Conservation (phyloP, 2,797 vertebrate species). For the Thripadectes ignobilis region DNA sequence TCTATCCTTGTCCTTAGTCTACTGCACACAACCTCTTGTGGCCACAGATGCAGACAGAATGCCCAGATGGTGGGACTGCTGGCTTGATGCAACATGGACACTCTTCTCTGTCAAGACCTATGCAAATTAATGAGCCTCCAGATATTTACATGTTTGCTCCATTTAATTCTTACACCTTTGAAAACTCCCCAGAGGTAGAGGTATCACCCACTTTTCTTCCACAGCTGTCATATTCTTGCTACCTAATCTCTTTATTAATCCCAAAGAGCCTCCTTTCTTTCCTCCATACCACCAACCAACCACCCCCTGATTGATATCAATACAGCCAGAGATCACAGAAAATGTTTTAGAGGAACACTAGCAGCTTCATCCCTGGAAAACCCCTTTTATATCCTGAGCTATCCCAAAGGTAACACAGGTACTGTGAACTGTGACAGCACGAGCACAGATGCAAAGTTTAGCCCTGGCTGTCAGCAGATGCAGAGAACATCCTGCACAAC, state of each 20-base stretch:
- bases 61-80: neutral
- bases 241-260: neutral
- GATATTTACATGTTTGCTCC: neutral
- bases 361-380: neutral
- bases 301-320: neutral
- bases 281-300: neutral
- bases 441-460: neutral
- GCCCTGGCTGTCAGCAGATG: neutral
- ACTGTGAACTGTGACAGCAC: neutral
- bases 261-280: neutral
- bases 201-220: neutral
- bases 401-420: neutral
- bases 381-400: neutral
- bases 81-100: neutral
- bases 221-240: neutral
- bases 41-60: neutral
- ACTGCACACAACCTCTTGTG: neutral
- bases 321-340: neutral
- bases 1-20: neutral
- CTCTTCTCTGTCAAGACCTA: neutral
- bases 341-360: neutral
- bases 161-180: neutral
- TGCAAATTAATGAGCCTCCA: neutral
- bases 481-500: neutral
- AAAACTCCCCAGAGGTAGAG: neutral